Evolutionary conservation across 2,113 vertebrate species (phyloP).

Genomic region (Passer domesticus): DNA sequence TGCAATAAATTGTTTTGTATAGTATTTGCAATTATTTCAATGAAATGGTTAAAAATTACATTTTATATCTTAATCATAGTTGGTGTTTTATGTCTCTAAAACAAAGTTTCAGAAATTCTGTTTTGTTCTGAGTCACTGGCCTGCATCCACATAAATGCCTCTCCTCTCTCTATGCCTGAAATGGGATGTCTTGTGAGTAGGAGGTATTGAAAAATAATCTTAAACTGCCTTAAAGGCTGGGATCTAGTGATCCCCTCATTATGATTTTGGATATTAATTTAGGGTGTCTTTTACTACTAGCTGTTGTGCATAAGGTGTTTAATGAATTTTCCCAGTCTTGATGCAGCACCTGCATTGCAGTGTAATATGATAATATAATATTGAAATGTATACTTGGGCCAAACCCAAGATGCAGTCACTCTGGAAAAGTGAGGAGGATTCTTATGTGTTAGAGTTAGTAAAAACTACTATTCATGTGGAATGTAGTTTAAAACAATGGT

Average conservation of each 20-base stretch:
- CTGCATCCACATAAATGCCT: not conserved
- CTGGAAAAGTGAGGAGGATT: not conserved
- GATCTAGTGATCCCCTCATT: not conserved
- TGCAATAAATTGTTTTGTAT: constrained; percentile 39
- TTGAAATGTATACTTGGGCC: not conserved
- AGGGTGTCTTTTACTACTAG: not conserved
- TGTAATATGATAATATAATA: not conserved
- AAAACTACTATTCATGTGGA: not conserved
- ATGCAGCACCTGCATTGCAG: not conserved
- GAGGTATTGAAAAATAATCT: not conserved
- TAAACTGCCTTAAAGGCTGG: not conserved
- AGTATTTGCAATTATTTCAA: constrained; percentile 65
- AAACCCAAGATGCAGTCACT: not conserved
- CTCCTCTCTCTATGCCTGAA: not conserved
- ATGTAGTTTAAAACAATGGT: not conserved
- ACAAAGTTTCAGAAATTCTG: not conserved
- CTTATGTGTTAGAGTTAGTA: not conserved
- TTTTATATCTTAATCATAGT: constrained; percentile 38
- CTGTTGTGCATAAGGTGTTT: not conserved
- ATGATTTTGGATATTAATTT: not conserved
- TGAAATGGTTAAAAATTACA: constrained; percentile 56
- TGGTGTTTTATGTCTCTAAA: constrained; percentile 9
- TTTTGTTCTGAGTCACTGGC: not conserved
- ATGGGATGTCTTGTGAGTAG: not conserved
- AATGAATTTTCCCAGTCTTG: not conserved